phyloP scores from a whole-genome alignment of 2,888 invertebrate genomes.

The Glaucopsyche alexis region DNA sequence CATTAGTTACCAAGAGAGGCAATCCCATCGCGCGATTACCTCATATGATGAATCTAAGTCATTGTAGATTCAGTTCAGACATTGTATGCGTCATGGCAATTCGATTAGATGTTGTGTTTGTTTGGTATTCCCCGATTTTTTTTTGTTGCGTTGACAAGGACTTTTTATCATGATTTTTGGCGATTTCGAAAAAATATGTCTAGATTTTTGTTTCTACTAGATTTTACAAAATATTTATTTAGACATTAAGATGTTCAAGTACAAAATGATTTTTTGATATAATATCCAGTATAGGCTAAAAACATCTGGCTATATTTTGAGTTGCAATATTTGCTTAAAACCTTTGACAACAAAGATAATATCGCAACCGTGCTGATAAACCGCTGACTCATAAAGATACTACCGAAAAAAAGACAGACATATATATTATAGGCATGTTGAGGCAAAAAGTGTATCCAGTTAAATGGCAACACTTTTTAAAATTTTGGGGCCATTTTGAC shows the following conservation, averaged over 20 bases:
- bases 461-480: too few relatives aligned
- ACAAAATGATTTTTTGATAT: too few relatives aligned
- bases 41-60: neutral
- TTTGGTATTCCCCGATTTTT: neutral
- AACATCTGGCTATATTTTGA: neutral
- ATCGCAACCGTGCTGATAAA: neutral
- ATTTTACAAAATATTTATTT: too few relatives aligned
- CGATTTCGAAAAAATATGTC: neutral
- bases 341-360: neutral
- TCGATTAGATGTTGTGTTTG: neutral
- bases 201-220: neutral
- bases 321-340: neutral
- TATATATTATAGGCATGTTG: too few relatives aligned
- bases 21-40: neutral
- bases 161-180: neutral
- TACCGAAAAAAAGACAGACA: neutral
- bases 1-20: neutral
- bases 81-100: neutral
- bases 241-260: too few relatives aligned
- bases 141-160: neutral
- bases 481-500: too few relatives aligned
- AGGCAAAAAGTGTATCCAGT: too few relatives aligned
- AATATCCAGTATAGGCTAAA: too few relatives aligned
- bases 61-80: conserved; percentile 7
- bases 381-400: conserved; percentile 24